phyloP scores from a whole-genome alignment of 92 coral and sea anemone genomes.

The Zoanthus sociatus region DNA sequence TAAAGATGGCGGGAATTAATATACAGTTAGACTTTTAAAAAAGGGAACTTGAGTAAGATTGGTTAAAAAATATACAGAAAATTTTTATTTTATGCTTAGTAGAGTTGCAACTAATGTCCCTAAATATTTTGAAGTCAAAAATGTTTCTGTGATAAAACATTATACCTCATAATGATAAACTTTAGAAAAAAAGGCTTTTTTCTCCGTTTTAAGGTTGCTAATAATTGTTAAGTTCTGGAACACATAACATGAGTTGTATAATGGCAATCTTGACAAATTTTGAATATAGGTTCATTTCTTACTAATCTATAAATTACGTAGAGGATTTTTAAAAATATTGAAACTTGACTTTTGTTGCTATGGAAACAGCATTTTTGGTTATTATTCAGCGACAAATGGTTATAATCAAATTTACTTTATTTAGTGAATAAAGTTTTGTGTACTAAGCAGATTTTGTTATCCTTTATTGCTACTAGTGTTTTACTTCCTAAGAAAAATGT shows the following conservation, averaged over 20 bases:
- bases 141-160: background rate
- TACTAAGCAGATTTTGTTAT: background rate
- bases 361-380: background rate
- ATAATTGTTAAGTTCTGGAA: background rate
- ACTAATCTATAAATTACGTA: background rate
- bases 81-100: constrained; percentile 4
- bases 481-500: background rate
- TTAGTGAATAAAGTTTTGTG: background rate
- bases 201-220: constrained; percentile 7
- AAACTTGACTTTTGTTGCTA: constrained; percentile 12
- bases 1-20: background rate
- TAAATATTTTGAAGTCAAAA: background rate
- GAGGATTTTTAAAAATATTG: background rate
- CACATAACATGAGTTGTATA: constrained; percentile 6
- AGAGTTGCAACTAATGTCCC: background rate
- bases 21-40: background rate
- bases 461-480: background rate
- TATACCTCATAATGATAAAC: background rate
- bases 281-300: background rate
- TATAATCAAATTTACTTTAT: constrained; percentile 5
- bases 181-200: background rate
- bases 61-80: background rate
- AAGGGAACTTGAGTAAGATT: background rate
- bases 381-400: background rate
- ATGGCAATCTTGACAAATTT: background rate